Evolutionary conservation across 1,140 invertebrate species (phyloP), one percentile per base, ranked within the genome.

Genomic region (Patella vulgata): DNA sequence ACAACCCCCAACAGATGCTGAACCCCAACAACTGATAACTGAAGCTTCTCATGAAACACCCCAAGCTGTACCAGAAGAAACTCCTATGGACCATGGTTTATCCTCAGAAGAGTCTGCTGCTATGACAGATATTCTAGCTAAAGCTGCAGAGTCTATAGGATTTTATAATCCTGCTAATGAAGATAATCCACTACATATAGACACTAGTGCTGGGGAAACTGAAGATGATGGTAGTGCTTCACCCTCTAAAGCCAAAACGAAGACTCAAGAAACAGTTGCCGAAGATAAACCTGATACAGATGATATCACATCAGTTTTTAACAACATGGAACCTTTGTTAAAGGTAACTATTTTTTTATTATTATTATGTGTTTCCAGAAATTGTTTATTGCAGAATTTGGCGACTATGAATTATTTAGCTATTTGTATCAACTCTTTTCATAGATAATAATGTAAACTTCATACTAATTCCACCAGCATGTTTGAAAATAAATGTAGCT

Each of bases 121-220:
- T 42, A 52, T 70, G 14, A 75, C 69, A 11, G 84, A 85, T 63
- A 84, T 85, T 48, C 73, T 85, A 31, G 84, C 84, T 6, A 76
- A 82, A 72, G 84, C 84, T 25, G 80, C 82, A 23, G 79, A 84
- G 60, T 84, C 82, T 0, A 83, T 85, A 19, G 64, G 67, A 14
- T 80, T 73, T 60, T 75, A 75, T 67, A 75, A 77, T 58, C 69
- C 71, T 39, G 78, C 75, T 11, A 73, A 79, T 73, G 77, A 80
- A 46, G 78, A 80, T 64, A 76, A 80, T 61, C 78, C 77, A 14
- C 68, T 82, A 11, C 77, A 78, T 44, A 82, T 82, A 30, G 78
- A 82, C 65, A 82, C 75, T 1, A 78, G 80, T 63, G 69, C 61
- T 12, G 66, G 68, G 25, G 71, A 77, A 19, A 47, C 65, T 17